Evolutionary conservation across 2,888 invertebrate genomes (phyloP).

Genomic region (Drosophila diplacantha): DNA sequence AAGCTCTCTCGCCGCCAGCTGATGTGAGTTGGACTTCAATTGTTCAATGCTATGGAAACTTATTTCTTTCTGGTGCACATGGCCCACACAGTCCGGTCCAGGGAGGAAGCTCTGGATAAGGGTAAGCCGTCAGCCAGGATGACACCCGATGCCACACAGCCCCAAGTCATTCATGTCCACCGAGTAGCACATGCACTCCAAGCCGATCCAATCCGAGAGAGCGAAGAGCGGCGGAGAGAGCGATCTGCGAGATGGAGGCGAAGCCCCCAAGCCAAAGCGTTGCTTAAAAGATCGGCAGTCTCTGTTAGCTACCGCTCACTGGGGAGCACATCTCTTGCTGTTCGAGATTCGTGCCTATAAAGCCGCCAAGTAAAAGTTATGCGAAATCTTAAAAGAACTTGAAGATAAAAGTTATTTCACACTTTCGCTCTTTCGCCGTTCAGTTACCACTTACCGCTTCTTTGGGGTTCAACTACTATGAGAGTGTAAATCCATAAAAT

Average conservation of each 20-base stretch:
- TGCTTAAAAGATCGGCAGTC: neutral
- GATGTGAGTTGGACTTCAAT: neutral
- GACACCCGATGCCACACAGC: too few species aligned
- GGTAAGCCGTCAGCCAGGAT: neutral
- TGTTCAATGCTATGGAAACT: too few species aligned
- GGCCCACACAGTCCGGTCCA: neutral
- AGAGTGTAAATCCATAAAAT: slow-evolving; percentile 3
- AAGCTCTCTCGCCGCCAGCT: slow-evolving; percentile 6
- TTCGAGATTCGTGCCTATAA: neutral
- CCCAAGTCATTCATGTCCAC: too few species aligned
- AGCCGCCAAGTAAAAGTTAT: slow-evolving; percentile 1
- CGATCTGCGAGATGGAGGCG: neutral
- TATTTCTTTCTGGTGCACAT: neutral
- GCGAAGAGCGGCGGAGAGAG: neutral
- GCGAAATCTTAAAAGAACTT: neutral
- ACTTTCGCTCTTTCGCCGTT: slow-evolving; percentile 11
- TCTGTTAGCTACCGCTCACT: slow-evolving; percentile 3
- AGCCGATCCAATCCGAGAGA: neutral
- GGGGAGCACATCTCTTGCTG: slow-evolving; percentile 4
- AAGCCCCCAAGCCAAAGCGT: neutral
- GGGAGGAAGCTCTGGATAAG: neutral
- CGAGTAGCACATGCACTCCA: neutral
- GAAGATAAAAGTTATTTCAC: slow-evolving; percentile 7
- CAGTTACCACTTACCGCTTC: neutral
- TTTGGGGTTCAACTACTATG: neutral